phyloP scores from a whole-genome alignment of 1,140 invertebrate genomes.

The Lepidurus couesii region DNA sequence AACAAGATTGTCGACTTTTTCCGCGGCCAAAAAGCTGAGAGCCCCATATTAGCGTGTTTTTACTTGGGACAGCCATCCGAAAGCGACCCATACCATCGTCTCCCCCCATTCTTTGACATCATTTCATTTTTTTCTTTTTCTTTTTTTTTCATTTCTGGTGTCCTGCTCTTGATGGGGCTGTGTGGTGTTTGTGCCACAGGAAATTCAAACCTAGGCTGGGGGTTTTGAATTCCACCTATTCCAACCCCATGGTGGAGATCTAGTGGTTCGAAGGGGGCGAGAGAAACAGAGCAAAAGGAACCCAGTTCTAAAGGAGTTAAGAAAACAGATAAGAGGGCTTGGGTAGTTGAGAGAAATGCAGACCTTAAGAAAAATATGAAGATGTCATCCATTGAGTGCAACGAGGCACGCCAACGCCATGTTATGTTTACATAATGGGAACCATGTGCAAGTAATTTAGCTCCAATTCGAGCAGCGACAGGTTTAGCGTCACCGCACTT shows the following conservation, averaged over 20 bases:
- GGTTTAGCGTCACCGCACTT: neutral
- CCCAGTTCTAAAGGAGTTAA: neutral
- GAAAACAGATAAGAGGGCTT: conserved; percentile 5
- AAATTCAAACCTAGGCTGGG: conserved; percentile 11
- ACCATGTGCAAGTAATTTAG: conserved; percentile 15
- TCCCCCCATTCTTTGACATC: neutral
- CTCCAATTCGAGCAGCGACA: neutral
- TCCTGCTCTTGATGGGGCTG: neutral
- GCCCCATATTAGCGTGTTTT: neutral
- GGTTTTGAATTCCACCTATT: conserved; percentile 11
- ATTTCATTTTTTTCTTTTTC: neutral
- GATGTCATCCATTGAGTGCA: conserved; percentile 12
- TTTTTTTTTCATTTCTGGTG: neutral
- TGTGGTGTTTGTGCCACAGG: neutral
- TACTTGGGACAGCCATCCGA: neutral
- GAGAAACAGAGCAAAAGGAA: neutral
- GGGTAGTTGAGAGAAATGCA: neutral
- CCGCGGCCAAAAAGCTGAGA: neutral
- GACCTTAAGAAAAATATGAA: neutral
- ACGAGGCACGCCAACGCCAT: conserved; percentile 20
- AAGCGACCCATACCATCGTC: neutral
- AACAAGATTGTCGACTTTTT: neutral
- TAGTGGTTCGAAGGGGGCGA: neutral
- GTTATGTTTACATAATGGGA: conserved; percentile 16
- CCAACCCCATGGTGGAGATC: neutral